phyloP scores from a whole-genome alignment of 2,113 vertebrate species.

The Mormoops blainvillei region DNA sequence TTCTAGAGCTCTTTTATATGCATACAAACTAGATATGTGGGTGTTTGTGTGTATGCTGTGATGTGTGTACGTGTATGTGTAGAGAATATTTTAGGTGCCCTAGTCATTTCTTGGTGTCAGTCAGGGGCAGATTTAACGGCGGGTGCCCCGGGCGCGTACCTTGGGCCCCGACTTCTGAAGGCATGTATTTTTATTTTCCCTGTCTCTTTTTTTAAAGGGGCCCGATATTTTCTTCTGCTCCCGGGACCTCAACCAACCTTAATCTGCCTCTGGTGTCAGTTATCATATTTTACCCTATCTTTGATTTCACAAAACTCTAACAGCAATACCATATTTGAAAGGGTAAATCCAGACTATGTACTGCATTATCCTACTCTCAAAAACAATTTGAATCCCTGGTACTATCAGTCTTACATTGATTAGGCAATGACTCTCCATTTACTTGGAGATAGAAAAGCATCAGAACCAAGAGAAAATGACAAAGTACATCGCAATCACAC shows the following conservation, averaged over 20 bases:
- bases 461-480: slow-evolving; percentile 37
- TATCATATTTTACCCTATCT: neutral
- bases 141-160: no score
- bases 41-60: neutral
- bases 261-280: neutral
- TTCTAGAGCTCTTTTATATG: neutral
- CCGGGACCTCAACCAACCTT: no score
- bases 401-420: neutral
- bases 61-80: neutral
- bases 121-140: no score
- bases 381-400: neutral
- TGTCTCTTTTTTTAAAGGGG: no score
- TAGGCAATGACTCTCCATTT: neutral
- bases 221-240: no score
- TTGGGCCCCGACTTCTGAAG: no score
- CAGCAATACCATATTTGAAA: neutral
- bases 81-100: neutral
- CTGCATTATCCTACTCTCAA: neutral
- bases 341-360: neutral
- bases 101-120: neutral
- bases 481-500: neutral
- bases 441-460: neutral
- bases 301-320: neutral
- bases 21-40: neutral
- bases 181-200: no score